phyloP scores from a whole-genome alignment of 2,888 invertebrate species.

The Fragum whitleyi region DNA sequence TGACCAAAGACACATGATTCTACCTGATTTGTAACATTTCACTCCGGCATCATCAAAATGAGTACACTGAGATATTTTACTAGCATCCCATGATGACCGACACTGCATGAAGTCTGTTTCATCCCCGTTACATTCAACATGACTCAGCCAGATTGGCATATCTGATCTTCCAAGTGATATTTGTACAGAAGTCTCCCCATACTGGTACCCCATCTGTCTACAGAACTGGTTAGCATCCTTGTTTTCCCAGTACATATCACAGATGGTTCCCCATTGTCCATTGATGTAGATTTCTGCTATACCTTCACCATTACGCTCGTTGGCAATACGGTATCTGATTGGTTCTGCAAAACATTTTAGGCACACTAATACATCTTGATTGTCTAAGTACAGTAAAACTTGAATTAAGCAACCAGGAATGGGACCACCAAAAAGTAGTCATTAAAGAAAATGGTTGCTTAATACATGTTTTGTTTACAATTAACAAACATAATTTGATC shows the following conservation, averaged over 20 bases:
- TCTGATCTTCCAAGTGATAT: slow-evolving; percentile 35
- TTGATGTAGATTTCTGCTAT: slow-evolving; percentile 75
- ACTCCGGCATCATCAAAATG: slow-evolving; percentile 71
- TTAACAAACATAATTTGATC: too few species aligned
- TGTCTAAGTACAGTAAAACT: too few species aligned
- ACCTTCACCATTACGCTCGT: slow-evolving; percentile 61
- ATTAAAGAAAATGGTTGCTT: too few species aligned
- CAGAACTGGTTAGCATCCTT: slow-evolving; percentile 76
- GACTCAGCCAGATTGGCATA: slow-evolving; percentile 88
- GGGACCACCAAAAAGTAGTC: too few species aligned
- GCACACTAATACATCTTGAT: neutral
- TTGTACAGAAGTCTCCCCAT: slow-evolving; percentile 62
- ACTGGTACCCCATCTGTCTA: slow-evolving; percentile 65
- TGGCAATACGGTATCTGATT: slow-evolving; percentile 71
- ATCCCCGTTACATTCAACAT: slow-evolving; percentile 89
- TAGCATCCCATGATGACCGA: slow-evolving; percentile 70
- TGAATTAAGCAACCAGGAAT: too few species aligned
- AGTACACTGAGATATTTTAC: slow-evolving; percentile 58
- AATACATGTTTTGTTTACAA: too few species aligned
- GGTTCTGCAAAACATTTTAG: slow-evolving; percentile 65
- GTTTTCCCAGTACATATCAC: slow-evolving; percentile 65
- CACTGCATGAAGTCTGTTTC: slow-evolving; percentile 90
- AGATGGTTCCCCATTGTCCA: slow-evolving; percentile 72
- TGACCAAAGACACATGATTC: too few species aligned
- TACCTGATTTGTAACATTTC: slow-evolving; percentile 74